These are phyloP conservation scores for Orthosia incerta DNA, from an alignment of 2,888 invertebrate species.

Conservation along the genomic window DNA sequence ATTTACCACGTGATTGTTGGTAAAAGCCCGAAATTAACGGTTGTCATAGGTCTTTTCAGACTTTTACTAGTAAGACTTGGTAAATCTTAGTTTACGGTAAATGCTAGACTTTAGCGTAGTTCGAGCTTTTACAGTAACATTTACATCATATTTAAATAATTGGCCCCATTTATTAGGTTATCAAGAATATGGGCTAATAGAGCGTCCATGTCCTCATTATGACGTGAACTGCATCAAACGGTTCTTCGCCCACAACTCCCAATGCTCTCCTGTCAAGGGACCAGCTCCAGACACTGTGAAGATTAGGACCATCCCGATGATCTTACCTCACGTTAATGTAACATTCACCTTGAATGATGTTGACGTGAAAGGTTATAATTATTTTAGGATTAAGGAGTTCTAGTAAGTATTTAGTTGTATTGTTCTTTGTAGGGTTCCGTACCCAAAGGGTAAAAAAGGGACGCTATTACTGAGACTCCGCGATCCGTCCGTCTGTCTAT, in stretches of 20 bases:
- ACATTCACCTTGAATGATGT: slow-evolving; percentile 53
- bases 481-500: too few species aligned
- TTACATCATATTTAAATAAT: too few species aligned
- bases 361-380: slow-evolving; percentile 63
- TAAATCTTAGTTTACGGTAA: too few species aligned
- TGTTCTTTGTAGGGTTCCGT: too few species aligned
- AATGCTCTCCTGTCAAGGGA: slow-evolving; percentile 53
- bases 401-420: slow-evolving; percentile 61
- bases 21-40: too few species aligned
- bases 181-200: slow-evolving; percentile 15
- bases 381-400: slow-evolving; percentile 70
- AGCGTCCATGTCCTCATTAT: slow-evolving; percentile 60
- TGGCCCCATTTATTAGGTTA: slow-evolving; percentile 4
- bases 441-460: too few species aligned
- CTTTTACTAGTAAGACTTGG: too few species aligned
- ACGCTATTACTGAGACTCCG: too few species aligned
- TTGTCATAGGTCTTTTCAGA: too few species aligned
- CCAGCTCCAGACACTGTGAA: slow-evolving; percentile 49
- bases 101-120: too few species aligned
- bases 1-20: too few species aligned
- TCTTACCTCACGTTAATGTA: slow-evolving; percentile 61
- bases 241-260: slow-evolving; percentile 57
- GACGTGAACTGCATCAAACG: slow-evolving; percentile 66
- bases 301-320: slow-evolving; percentile 34
- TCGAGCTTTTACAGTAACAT: too few species aligned